These are phyloP conservation scores for Novumbra hubbsi DNA, from an alignment of 2,797 vertebrate species.

Conservation along the genomic window DNA sequence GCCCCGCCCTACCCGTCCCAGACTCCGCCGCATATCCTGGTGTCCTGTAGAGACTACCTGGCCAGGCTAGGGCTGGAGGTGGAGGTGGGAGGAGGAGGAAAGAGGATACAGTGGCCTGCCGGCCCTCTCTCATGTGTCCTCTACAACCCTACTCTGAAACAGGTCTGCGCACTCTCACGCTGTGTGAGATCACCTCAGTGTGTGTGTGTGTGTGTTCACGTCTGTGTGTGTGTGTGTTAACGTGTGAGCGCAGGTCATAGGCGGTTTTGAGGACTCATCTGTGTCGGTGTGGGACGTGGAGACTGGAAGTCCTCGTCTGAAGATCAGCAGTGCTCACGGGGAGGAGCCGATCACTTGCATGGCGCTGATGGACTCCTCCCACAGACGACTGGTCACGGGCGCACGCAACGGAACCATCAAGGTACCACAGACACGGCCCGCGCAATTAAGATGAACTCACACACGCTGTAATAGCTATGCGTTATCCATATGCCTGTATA, in stretches of 20 bases:
- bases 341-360: conserved; percentile 64
- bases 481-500: no score
- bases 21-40: conserved; percentile 42
- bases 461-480: no score
- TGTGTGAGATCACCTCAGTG: conserved; percentile 20
- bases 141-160: conserved; percentile 54
- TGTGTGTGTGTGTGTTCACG: neutral
- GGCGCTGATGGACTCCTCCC: conserved; percentile 59
- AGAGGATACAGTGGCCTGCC: neutral
- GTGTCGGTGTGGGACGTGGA: conserved; percentile 53
- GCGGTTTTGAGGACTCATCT: conserved; percentile 58
- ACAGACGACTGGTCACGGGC: conserved; percentile 65
- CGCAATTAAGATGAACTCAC: no score
- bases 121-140: conserved; percentile 14
- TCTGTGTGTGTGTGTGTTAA: neutral
- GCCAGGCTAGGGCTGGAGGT: conserved; percentile 45
- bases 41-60: conserved; percentile 65
- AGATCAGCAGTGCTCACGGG: conserved; percentile 60
- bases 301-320: conserved; percentile 41
- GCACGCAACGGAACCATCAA: conserved; percentile 48
- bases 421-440: neutral
- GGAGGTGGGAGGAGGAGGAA: neutral
- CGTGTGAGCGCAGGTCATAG: conserved; percentile 55
- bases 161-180: conserved; percentile 58
- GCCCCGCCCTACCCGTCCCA: conserved; percentile 40